Conservation (phyloP, 1,140 invertebrate genomes). For the Drosophila pachea region DNA sequence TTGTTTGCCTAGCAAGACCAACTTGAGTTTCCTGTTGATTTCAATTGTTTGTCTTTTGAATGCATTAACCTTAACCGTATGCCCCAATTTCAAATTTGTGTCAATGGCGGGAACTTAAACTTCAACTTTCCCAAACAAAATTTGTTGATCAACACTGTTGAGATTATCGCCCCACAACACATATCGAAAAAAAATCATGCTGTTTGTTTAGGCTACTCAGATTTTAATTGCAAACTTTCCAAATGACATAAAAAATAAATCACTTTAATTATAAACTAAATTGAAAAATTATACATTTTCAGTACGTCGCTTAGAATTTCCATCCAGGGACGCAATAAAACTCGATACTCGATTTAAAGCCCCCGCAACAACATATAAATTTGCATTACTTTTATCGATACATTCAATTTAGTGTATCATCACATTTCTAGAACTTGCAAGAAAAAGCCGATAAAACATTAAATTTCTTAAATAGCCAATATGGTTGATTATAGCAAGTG, state of each 20-base stretch:
- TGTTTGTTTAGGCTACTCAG: too few species aligned
- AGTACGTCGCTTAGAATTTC: too few species aligned
- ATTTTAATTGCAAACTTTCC: too few species aligned
- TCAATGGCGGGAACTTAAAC: slow-evolving; percentile 43
- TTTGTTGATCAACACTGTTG: slow-evolving; percentile 29
- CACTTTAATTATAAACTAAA: too few species aligned
- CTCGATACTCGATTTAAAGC: too few species aligned
- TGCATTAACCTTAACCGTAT: slow-evolving; percentile 71
- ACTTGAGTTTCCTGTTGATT: slow-evolving; percentile 73
- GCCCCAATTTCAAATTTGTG: slow-evolving; percentile 62
- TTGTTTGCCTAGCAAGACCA: slow-evolving; percentile 51
- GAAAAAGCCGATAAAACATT: slow-evolving; percentile 38
- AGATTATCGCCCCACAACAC: neutral
- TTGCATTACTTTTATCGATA: too few species aligned
- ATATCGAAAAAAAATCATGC: too few species aligned
- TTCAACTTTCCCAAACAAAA: neutral
- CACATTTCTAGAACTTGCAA: slow-evolving; percentile 43
- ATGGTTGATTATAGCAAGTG: slow-evolving; percentile 98
- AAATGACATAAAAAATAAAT: too few species aligned
- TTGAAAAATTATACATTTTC: too few species aligned
- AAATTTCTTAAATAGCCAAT: slow-evolving; percentile 29
- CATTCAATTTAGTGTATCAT: slow-evolving; percentile 13
- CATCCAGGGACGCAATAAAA: too few species aligned
- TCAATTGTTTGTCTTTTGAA: slow-evolving; percentile 69
- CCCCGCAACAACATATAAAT: too few species aligned